Percentiles rank a stretch among this genome's conserved stretches.
phyloP scores from a whole-genome alignment of 2,113 vertebrate species.

The Glareola pratincola region DNA sequence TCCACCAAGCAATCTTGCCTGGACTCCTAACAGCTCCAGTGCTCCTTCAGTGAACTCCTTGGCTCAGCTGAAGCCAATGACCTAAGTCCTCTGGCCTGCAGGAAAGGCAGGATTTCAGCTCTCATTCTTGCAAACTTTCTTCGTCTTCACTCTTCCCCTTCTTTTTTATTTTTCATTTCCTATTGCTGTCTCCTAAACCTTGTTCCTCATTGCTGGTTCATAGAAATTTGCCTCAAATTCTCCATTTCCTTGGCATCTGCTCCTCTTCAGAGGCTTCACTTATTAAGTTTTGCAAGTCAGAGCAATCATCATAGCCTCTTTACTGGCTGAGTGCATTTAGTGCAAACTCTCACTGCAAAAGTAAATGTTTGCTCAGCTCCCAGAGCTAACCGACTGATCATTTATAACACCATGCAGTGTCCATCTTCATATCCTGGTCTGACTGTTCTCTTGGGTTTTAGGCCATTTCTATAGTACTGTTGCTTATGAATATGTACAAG shows the following conservation, averaged over 20 bases:
- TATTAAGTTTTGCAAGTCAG: not conserved
- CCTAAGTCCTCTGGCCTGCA: conserved; percentile 8
- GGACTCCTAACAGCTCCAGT: not conserved
- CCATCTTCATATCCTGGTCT: not conserved
- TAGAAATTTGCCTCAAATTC: not conserved
- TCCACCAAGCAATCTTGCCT: not conserved
- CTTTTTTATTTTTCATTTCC: not conserved
- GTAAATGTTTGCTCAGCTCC: not conserved
- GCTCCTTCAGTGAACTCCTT: not conserved
- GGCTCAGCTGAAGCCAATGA: not conserved
- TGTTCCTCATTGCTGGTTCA: not conserved
- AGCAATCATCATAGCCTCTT: not conserved
- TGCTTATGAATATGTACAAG: not conserved
- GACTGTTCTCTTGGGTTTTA: not conserved
- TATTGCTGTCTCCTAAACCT: not conserved
- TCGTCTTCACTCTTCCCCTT: not conserved
- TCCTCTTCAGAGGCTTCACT: not conserved
- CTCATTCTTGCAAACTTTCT: not conserved
- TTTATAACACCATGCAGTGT: not conserved
- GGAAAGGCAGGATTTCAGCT: not conserved
- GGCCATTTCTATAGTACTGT: not conserved
- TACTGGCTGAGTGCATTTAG: not conserved
- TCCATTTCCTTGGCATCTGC: not conserved
- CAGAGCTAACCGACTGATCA: not conserved
- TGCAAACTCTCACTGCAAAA: not conserved